Evolutionary conservation across 2,888 invertebrate species (phyloP), one percentile per base, ranked within the genome.

Genomic region (Troides oblongomaculatus): DNA sequence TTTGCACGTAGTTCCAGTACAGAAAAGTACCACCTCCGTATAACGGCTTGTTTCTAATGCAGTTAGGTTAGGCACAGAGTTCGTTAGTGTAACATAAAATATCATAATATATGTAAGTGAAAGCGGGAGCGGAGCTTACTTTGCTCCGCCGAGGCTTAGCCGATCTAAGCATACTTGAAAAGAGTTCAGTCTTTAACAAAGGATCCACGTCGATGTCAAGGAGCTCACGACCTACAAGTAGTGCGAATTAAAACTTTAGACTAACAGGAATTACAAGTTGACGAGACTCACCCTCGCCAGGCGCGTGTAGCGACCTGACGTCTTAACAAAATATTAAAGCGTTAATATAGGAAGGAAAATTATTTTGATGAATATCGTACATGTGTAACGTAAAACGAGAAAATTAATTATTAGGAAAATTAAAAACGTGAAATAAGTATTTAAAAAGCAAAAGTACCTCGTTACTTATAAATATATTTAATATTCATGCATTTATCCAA

Each of bases 191-290:
- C 82, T 82, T 78, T 82, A 84, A 83, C 83, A 83, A 81, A 83
- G 80, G 78, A 79, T 79, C 70, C 68, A 66, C 69, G 64, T 66
- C 71, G 73, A 80, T 80, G 82, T 81, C 83, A 82, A 86, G 89
- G 86, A 82, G 81, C 78, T 77, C 77, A 73, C 77, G 78, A 81
- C 72, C 85, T 84, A 85, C 87, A 92, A 93, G 86, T 90, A 91
- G 88, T 82, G 84, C 84, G 94, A 93, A 93, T 94, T 94, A 94
- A 94, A 94, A 94, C 94, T 93, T 94, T 91, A 87, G 88, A 93
- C 93, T 93, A 93, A 93, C 92, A 92, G 86, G 92, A 89, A 90
- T 93, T 93, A 93, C 62, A 68, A 69, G 66, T 66, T 68, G 71
- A 72, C 66, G 69, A 53, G 56, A 36, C 71, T 18, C 39, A 58